Evolutionary conservation across 2,113 vertebrate species (phyloP), one percentile per base, ranked within the genome.

Genomic region (Cyprinus carpio): DNA sequence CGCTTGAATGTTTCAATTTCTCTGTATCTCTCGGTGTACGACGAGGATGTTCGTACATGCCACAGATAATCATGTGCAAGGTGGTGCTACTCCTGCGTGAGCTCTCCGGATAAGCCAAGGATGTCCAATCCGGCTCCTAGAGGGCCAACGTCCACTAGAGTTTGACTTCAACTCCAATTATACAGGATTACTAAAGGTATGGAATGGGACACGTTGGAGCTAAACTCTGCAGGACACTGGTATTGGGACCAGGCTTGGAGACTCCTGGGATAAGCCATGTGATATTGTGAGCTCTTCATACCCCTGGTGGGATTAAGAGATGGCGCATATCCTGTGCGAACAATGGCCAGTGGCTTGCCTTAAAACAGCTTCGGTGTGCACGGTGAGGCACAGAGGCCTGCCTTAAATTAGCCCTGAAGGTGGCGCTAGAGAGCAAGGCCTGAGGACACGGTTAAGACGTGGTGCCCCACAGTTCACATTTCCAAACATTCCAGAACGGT

Each of bases 401-500:
- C 91, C 92, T 93, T 91, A 93, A 90, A 88, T 54, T 80, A 90
- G 83, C 90, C 91, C 86, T 82, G 82, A 78, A 89, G 82, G 84
- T 75, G 49, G 81, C 62, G 54, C 65, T 86, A 71, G 72, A 13
- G 40, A 46, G 76, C n/a, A 18, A 75, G 37, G 37, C 27, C 64
- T n/a, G 80, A 46, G 46, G 37, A 72, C 25, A 9, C 11, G 18
- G 58, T 87, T 83, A 77, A 85, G 83, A 87, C 8, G 2, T 4
- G 69, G 87, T 82, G 69, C 89, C 84, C 3, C 31, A 6, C 20
- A 20, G 16, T 54, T 29, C 31, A 37, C 56, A 29, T 76, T 56
- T 88, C 82, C 87, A 74, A 31, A 92, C 93, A 94, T 94, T 94
- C 93, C 93, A 91, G 90, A 60, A 87, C 31, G 56, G 84, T 37